Conservation (phyloP, 2,113 vertebrate species). For the Carlito syrichta region DNA sequence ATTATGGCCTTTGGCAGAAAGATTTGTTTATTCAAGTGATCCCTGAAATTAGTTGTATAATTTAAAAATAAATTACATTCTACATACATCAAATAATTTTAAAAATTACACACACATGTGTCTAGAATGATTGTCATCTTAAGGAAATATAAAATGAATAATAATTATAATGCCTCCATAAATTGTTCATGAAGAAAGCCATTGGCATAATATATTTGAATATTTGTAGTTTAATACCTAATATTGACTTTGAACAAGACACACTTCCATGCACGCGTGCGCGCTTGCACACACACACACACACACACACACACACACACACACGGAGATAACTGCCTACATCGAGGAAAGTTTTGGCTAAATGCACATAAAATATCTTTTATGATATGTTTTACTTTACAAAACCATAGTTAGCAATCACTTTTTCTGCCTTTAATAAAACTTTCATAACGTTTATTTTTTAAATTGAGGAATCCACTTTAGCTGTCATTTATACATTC, state of each 20-base stretch:
- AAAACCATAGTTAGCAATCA: background rate
- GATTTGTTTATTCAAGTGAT: background rate
- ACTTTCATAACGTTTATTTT: too few species aligned
- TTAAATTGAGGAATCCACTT: background rate
- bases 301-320: background rate
- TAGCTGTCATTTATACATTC: background rate
- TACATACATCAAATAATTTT: background rate
- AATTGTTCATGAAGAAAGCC: background rate
- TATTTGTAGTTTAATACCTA: background rate
- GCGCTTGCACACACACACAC: too few species aligned
- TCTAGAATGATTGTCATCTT: background rate
- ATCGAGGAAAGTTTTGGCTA: background rate
- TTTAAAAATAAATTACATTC: background rate
- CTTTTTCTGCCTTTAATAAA: background rate
- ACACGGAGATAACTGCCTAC: background rate
- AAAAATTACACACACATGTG: background rate
- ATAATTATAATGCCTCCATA: background rate
- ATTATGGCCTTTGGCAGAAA: background rate
- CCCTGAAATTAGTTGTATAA: background rate
- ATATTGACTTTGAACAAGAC: background rate
- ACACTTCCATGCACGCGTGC: accelerated
- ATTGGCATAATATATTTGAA: background rate
- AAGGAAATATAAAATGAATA: background rate
- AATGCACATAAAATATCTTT: background rate
- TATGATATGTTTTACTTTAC: background rate